phyloP scores from a whole-genome alignment of 2,797 vertebrate genomes.

The Clarias laeviceps region DNA sequence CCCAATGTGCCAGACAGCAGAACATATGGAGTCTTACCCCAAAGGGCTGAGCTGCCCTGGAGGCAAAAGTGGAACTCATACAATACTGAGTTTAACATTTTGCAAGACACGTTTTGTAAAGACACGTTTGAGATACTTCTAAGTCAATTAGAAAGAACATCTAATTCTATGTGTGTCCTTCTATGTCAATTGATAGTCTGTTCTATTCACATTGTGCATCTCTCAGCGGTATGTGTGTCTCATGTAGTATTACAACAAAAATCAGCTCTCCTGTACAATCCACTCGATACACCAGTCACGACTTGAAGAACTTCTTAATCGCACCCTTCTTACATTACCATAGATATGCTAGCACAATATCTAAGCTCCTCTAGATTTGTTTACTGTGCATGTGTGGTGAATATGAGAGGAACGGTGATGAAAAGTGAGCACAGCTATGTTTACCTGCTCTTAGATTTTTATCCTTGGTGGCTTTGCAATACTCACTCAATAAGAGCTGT shows the following conservation, averaged over 20 bases:
- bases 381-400: background rate
- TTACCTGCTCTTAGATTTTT: conserved; percentile 5
- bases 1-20: too few relatives aligned
- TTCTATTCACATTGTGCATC: background rate
- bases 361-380: background rate
- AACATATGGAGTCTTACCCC: too few relatives aligned
- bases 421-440: background rate
- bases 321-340: background rate
- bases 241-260: background rate
- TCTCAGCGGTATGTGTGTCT: background rate
- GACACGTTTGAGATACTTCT: too few relatives aligned
- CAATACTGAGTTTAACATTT: too few relatives aligned
- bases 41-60: too few relatives aligned
- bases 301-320: background rate
- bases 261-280: background rate
- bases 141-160: background rate
- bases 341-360: background rate
- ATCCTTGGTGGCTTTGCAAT: conserved; percentile 4
- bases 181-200: background rate
- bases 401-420: background rate
- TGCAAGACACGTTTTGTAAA: too few relatives aligned
- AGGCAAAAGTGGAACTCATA: too few relatives aligned
- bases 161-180: background rate
- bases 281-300: background rate
- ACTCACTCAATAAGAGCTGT: background rate